These are phyloP conservation scores for Stercorarius parasiticus DNA, from an alignment of 2,113 vertebrate species.

Conservation along the genomic window DNA sequence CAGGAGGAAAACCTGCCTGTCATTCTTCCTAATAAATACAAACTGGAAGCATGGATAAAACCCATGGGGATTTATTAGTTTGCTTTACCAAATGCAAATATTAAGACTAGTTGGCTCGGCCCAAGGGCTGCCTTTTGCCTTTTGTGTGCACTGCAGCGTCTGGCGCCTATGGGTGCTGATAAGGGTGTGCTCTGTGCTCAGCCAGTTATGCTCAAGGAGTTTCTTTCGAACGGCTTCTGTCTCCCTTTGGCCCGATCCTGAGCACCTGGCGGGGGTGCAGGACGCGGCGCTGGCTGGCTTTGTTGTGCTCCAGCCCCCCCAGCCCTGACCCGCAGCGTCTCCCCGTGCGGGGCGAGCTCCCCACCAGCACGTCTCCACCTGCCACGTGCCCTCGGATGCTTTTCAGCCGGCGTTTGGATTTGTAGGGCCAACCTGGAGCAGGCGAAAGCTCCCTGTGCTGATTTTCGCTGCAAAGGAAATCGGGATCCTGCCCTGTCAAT, in stretches of 20 bases:
- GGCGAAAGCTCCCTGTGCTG: background rate
- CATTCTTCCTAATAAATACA: constrained; percentile 42
- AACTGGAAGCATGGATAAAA: constrained; percentile 24
- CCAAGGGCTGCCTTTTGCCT: constrained; percentile 33
- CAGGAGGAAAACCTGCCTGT: constrained; percentile 3
- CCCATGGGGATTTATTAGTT: constrained; percentile 66
- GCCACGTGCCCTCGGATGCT: accelerated
- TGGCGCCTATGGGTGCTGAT: background rate
- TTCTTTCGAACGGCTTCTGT: background rate
- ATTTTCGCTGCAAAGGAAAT: background rate
- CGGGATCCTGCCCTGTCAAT: accelerated
- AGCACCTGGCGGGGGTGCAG: background rate
- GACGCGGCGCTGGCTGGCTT: background rate
- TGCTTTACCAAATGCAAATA: constrained; percentile 70
- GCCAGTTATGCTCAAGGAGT: background rate
- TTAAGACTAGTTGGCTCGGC: background rate
- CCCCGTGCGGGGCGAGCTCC: background rate
- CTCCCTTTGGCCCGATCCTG: background rate
- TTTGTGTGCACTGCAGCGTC: background rate
- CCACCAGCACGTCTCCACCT: accelerated
- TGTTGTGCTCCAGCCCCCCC: background rate
- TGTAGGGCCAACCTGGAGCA: background rate
- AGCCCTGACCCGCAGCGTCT: background rate
- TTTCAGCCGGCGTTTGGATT: background rate
- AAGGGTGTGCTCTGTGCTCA: background rate